Percentiles rank a stretch among this genome's conserved stretches.
Evolutionary conservation across 2,113 vertebrate species (phyloP).

Genomic region (Rhinopomastus cyanomelas): DNA sequence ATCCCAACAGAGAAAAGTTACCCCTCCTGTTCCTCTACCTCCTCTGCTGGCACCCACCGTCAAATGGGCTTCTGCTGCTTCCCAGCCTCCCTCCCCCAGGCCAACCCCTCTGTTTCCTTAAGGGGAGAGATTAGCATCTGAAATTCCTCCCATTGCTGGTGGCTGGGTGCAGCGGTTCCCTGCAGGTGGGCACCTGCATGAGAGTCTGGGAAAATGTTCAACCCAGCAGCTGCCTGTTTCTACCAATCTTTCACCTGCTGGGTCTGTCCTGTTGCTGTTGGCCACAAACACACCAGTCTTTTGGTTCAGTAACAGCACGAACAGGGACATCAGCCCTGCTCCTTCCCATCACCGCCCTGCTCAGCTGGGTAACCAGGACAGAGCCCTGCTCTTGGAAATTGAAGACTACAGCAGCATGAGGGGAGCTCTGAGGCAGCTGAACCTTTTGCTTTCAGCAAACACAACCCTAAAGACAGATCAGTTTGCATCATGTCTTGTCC

Average conservation of each 20-base stretch:
- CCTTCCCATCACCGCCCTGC: not conserved
- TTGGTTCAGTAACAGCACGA: not conserved
- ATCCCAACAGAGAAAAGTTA: not conserved
- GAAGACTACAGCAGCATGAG: fast-evolving
- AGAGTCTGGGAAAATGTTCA: not conserved
- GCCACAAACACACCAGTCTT: not conserved
- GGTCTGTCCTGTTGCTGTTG: not conserved
- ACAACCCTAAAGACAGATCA: not conserved
- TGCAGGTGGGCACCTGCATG: not conserved
- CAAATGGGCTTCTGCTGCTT: not conserved
- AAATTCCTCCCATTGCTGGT: not conserved
- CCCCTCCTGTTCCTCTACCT: not conserved
- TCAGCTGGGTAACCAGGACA: not conserved
- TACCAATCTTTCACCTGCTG: not conserved
- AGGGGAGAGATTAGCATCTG: not conserved
- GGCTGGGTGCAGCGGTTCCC: not conserved
- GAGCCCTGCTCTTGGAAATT: not conserved
- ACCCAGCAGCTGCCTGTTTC: not conserved
- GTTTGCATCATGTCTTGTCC: not conserved
- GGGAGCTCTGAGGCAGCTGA: not conserved
- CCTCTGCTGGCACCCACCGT: fast-evolving
- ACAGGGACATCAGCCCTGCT: too few species aligned
- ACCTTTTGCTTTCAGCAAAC: not conserved
- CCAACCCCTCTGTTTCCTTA: not conserved
- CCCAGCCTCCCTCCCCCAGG: not conserved